Percentiles rank a stretch among this genome's conserved stretches.
phyloP scores from a whole-genome alignment of 1,140 invertebrate species.

The Leptestheria dahalacensis region DNA sequence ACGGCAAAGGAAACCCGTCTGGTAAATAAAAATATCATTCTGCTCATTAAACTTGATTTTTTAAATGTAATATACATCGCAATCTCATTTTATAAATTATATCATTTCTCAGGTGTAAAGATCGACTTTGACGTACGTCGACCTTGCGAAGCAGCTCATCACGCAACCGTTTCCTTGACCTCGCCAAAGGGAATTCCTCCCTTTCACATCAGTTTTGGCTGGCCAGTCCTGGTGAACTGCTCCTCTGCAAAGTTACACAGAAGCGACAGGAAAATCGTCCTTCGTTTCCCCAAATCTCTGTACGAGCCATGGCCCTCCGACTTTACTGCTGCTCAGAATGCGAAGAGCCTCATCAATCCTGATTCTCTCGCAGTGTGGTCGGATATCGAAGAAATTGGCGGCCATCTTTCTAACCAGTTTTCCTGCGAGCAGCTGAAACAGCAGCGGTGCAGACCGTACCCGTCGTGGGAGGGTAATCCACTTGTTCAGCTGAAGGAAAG shows the following conservation, averaged over 20 bases:
- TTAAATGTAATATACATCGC: background rate
- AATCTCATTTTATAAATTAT: background rate
- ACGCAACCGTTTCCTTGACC: background rate
- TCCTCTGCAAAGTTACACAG: background rate
- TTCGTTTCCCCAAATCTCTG: background rate
- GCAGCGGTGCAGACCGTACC: too few relatives aligned
- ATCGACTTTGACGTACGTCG: background rate
- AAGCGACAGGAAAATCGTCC: background rate
- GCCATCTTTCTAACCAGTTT: background rate
- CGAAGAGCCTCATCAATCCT: background rate
- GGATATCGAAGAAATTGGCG: background rate
- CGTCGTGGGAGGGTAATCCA: background rate
- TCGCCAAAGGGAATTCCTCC: background rate
- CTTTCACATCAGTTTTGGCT: background rate
- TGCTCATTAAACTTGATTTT: background rate
- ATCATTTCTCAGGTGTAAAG: background rate
- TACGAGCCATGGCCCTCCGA: conserved; percentile 1
- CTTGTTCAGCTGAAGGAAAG: background rate
- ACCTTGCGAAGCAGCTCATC: background rate
- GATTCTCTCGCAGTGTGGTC: background rate
- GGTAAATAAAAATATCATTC: background rate
- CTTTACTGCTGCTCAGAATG: background rate
- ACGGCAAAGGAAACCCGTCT: background rate
- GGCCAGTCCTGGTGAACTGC: background rate
- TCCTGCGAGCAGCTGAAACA: background rate